phyloP scores from a whole-genome alignment of 1,140 invertebrate genomes.

The Doryteuthis pealeii region DNA sequence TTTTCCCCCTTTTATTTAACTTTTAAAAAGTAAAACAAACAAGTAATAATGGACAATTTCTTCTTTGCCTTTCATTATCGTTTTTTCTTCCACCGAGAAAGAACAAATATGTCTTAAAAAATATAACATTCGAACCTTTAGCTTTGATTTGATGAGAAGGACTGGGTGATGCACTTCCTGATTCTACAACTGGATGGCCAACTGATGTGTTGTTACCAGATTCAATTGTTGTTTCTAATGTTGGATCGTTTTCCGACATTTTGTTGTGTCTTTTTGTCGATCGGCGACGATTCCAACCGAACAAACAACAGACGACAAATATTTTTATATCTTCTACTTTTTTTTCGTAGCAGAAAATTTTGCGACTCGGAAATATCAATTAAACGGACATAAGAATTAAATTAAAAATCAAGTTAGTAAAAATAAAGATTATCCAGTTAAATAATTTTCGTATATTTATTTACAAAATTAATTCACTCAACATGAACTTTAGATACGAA shows the following conservation, averaged over 20 bases:
- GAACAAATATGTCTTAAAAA: neutral
- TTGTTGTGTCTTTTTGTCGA: neutral
- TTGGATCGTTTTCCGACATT: neutral
- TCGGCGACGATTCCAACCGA: too few relatives aligned
- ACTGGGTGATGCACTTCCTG: neutral
- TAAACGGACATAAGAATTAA: too few relatives aligned
- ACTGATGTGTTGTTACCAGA: neutral
- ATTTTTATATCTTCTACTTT: too few relatives aligned
- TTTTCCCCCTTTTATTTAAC: neutral
- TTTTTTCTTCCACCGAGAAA: neutral
- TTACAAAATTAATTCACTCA: too few relatives aligned
- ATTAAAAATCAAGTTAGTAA: too few relatives aligned
- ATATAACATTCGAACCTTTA: neutral
- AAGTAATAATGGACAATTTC: neutral
- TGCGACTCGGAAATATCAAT: too few relatives aligned
- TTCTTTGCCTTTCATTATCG: neutral
- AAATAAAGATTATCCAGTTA: too few relatives aligned
- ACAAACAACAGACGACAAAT: too few relatives aligned
- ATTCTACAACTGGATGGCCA: neutral
- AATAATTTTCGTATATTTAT: too few relatives aligned
- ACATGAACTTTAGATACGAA: too few relatives aligned
- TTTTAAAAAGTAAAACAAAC: neutral
- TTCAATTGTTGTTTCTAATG: neutral
- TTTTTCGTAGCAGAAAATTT: too few relatives aligned
- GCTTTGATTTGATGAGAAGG: neutral